phyloP scores from a whole-genome alignment of 1,140 invertebrate genomes.

The Berghia stephanieae region DNA sequence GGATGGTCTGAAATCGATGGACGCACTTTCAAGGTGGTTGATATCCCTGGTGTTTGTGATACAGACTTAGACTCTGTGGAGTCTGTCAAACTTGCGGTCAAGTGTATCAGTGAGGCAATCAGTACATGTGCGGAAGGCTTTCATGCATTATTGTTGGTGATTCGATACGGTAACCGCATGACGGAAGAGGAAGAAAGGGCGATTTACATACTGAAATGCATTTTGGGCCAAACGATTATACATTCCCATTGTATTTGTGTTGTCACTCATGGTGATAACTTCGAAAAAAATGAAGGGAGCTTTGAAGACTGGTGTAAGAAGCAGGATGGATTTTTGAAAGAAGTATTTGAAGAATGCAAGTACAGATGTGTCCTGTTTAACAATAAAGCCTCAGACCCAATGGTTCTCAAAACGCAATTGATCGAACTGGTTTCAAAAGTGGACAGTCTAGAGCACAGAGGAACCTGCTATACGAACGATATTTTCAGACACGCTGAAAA shows the following conservation, averaged over 20 bases:
- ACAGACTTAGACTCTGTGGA: neutral
- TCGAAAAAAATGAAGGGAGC: neutral
- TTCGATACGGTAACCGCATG: neutral
- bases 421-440: neutral
- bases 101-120: neutral
- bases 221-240: neutral
- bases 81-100: neutral
- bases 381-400: neutral
- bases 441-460: neutral
- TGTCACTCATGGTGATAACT: slow-evolving; percentile 9
- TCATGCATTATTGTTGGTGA: neutral
- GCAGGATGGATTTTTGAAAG: neutral
- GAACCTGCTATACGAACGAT: neutral
- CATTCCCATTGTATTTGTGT: neutral
- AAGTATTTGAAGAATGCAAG: neutral
- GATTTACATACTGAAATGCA: neutral
- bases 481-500: neutral
- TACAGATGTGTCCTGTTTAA: slow-evolving; percentile 3
- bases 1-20: neutral
- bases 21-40: slow-evolving; percentile 2
- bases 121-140: neutral
- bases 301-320: neutral
- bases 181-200: neutral
- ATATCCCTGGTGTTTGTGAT: slow-evolving; percentile 21
- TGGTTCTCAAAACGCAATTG: neutral